Percentiles rank a stretch among this genome's conserved stretches.
phyloP scores from a whole-genome alignment of 2,888 invertebrate species.

The Omphaloscelis lunosa region DNA sequence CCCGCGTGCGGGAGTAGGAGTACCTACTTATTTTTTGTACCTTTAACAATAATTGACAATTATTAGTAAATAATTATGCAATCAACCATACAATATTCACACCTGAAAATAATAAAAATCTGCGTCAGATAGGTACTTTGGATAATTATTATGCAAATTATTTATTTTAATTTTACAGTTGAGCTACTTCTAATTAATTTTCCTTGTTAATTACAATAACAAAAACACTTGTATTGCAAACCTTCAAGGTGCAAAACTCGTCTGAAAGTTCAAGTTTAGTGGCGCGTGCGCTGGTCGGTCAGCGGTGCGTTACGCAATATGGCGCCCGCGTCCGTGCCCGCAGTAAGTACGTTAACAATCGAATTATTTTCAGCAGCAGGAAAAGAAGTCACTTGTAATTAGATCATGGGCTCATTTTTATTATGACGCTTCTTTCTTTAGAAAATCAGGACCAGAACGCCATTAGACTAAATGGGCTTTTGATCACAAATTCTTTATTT shows the following conservation, averaged over 20 bases:
- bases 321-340: conserved; percentile 20
- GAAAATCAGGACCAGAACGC: background rate
- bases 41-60: background rate
- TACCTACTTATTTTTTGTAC: background rate
- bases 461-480: background rate
- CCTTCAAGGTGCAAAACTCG: conserved; percentile 51
- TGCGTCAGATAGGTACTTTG: background rate
- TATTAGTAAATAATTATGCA: background rate
- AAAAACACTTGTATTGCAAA: conserved; percentile 33
- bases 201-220: conserved; percentile 21
- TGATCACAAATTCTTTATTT: background rate
- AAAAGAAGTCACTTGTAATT: conserved; percentile 50
- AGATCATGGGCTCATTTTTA: conserved; percentile 43
- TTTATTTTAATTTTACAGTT: background rate
- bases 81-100: background rate
- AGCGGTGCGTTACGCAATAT: conserved; percentile 41
- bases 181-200: conserved; percentile 10
- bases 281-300: conserved; percentile 38
- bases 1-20: no score
- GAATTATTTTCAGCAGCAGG: conserved; percentile 48
- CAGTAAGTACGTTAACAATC: conserved; percentile 32
- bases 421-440: conserved; percentile 26
- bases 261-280: conserved; percentile 59
- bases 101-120: conserved; percentile 1
- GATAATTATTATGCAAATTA: background rate